phyloP scores from a whole-genome alignment of 2,113 vertebrate species.

The Cryptoleucopteryx plumbea region DNA sequence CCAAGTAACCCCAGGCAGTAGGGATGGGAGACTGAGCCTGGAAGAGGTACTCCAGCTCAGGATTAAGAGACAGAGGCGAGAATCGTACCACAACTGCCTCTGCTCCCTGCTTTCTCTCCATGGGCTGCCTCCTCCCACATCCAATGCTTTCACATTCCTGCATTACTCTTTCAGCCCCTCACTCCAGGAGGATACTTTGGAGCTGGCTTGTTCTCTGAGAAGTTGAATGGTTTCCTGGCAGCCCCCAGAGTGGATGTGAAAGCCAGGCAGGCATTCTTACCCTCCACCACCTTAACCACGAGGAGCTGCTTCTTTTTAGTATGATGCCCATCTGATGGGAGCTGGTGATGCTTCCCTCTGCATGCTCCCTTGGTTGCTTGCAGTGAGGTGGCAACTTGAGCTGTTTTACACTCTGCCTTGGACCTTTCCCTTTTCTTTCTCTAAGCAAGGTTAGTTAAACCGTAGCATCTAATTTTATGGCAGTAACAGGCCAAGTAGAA shows the following conservation, averaged over 20 bases:
- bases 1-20: neutral
- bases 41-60: neutral
- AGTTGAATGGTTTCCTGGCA: neutral
- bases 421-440: neutral
- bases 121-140: neutral
- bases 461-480: neutral
- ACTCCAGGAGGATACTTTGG: neutral
- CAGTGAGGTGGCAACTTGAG: neutral
- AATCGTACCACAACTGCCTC: neutral
- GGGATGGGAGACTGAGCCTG: neutral
- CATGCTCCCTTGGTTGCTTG: neutral
- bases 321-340: accelerated
- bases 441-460: slow-evolving; percentile 6
- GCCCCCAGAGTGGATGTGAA: neutral
- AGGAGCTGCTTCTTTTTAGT: neutral
- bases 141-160: neutral
- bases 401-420: neutral
- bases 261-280: neutral
- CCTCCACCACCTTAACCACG: neutral
- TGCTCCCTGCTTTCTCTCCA: neutral
- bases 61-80: neutral
- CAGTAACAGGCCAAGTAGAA: slow-evolving; percentile 28
- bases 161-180: neutral
- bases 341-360: neutral
- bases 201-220: neutral